Evolutionary conservation across 2,888 invertebrate genomes (phyloP).

Genomic region (Rhaphigaster nebulosa): DNA sequence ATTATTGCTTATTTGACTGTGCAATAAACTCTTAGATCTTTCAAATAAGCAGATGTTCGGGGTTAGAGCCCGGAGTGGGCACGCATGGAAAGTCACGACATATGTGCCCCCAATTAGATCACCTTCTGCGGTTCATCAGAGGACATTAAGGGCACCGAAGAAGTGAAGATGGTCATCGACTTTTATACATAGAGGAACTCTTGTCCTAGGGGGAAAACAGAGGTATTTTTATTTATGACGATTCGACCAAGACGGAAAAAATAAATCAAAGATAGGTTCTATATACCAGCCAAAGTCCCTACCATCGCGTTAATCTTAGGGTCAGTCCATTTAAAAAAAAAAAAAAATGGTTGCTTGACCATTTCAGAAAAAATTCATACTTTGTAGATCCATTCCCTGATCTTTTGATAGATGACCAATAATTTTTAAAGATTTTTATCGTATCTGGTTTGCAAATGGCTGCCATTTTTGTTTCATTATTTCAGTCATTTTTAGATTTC

Average conservation of each 20-base stretch:
- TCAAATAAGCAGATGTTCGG: neutral
- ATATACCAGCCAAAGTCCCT: neutral
- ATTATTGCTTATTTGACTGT: too few species aligned
- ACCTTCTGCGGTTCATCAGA: constrained; percentile 19
- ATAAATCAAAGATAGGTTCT: neutral
- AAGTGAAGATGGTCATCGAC: neutral
- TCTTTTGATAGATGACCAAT: too few species aligned
- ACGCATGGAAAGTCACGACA: constrained; percentile 4
- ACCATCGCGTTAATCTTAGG: too few species aligned
- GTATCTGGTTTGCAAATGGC: too few species aligned
- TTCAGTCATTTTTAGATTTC: too few species aligned
- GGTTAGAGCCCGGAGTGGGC: neutral
- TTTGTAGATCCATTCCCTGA: too few species aligned
- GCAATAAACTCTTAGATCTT: too few species aligned
- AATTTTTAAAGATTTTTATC: too few species aligned
- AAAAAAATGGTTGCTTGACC: too few species aligned
- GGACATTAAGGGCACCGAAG: neutral
- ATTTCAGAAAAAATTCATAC: too few species aligned
- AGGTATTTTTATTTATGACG: neutral
- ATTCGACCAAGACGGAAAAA: neutral
- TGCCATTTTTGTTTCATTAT: too few species aligned
- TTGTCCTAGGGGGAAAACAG: neutral
- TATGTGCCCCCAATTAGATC: constrained; percentile 36
- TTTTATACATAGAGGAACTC: neutral
- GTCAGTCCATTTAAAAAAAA: too few species aligned